Evolutionary conservation across 1,140 invertebrate genomes (phyloP).

Genomic region (Heliconius nattereri): DNA sequence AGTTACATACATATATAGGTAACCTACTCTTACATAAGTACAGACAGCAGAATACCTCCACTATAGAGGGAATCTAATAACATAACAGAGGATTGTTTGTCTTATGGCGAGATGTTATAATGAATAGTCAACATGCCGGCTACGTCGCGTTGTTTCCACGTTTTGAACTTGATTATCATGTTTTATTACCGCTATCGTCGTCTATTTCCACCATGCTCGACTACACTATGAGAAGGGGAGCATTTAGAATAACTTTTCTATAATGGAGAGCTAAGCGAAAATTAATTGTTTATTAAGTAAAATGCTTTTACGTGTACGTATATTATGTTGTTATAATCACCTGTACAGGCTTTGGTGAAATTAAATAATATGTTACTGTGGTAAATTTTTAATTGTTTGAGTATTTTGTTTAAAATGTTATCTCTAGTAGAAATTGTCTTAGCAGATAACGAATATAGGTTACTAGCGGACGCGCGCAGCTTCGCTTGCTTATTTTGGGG

Average conservation of each 20-base stretch:
- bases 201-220: conserved; percentile 44
- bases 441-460: not conserved
- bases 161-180: conserved; percentile 63
- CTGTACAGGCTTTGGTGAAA: not conserved
- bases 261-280: conserved; percentile 59
- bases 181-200: conserved; percentile 62
- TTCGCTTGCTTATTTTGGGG: too few relatives aligned
- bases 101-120: conserved; percentile 67
- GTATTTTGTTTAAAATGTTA: too few relatives aligned
- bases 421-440: not conserved
- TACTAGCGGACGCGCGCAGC: too few relatives aligned
- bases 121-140: conserved; percentile 71
- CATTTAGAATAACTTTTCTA: conserved; percentile 48
- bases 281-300: conserved; percentile 59
- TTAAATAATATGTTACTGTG: not conserved
- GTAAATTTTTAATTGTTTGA: not conserved
- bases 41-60: conserved; percentile 34
- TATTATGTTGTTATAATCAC: conserved; percentile 13
- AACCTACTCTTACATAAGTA: conserved; percentile 20
- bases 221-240: conserved; percentile 42
- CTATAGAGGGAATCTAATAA: conserved; percentile 64
- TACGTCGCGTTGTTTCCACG: conserved; percentile 51
- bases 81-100: conserved; percentile 66
- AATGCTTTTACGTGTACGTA: conserved; percentile 32
- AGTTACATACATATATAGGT: conserved; percentile 17